A percentile compares a stretch with the other conserved stretches of the same genome.
These are phyloP conservation scores for Tachypleus tridentatus DNA, from an alignment of 1,140 invertebrate species.

Conservation along the genomic window DNA sequence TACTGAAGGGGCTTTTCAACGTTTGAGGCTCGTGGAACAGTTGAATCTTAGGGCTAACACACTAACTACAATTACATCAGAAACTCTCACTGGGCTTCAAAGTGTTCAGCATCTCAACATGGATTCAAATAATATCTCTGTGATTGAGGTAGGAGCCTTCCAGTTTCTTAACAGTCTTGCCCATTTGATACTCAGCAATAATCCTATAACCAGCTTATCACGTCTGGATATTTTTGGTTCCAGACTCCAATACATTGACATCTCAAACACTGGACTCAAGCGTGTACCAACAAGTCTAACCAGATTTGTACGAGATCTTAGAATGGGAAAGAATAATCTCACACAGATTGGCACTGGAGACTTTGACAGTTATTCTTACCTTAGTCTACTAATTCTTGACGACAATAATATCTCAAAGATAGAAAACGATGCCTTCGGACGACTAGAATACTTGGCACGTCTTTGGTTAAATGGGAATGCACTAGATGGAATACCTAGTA, in stretches of 20 bases:
- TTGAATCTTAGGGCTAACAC: constrained; percentile 57
- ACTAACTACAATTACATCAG: constrained; percentile 42
- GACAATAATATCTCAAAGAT: constrained; percentile 59
- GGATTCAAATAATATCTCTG: constrained; percentile 57
- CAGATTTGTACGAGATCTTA: constrained; percentile 62
- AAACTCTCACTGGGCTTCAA: constrained; percentile 37
- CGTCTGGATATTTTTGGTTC: constrained; percentile 44
- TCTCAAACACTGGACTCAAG: constrained; percentile 55
- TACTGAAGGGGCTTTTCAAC: constrained; percentile 31
- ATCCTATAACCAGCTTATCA: constrained; percentile 27
- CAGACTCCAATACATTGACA: constrained; percentile 62
- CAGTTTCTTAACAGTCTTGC: constrained; percentile 58
- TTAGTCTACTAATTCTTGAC: constrained; percentile 65
- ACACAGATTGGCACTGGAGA: constrained; percentile 60
- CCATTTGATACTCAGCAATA: constrained; percentile 49
- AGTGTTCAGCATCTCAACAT: constrained; percentile 61
- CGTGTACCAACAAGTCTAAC: constrained; percentile 70
- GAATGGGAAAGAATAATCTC: constrained; percentile 59
- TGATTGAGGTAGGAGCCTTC: constrained; percentile 54
- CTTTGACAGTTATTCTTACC: constrained; percentile 73
- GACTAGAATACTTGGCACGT: constrained; percentile 61
- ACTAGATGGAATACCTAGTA: constrained; percentile 48
- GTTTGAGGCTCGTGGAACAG: constrained; percentile 45
- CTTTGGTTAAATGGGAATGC: constrained; percentile 65
- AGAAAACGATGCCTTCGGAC: constrained; percentile 71